Conservation (phyloP, 1,140 invertebrate species). For the Asobara japonica region DNA sequence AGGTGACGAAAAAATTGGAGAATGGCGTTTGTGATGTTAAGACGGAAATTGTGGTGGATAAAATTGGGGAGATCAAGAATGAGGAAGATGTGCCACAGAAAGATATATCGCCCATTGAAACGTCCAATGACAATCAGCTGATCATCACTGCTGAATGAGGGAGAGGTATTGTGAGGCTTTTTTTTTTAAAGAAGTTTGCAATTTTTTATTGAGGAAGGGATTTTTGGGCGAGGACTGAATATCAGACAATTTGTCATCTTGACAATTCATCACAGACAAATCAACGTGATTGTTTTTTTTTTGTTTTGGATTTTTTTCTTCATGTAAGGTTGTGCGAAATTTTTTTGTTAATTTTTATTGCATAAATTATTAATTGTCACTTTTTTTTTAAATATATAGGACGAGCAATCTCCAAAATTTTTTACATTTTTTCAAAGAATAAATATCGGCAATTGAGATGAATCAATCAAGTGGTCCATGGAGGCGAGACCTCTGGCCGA, state of each 20-base stretch:
- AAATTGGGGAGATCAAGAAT: constrained; percentile 27
- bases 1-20: constrained; percentile 50
- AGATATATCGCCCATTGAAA: constrained; percentile 55
- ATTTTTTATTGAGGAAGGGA: too few relatives aligned
- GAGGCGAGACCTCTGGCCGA: too few relatives aligned
- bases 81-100: constrained; percentile 60
- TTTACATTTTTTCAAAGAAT: too few relatives aligned
- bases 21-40: constrained; percentile 53
- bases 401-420: too few relatives aligned
- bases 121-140: constrained; percentile 60
- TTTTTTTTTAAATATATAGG: too few relatives aligned
- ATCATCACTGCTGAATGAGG: constrained; percentile 60
- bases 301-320: too few relatives aligned
- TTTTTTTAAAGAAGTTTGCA: neutral
- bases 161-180: constrained; percentile 23
- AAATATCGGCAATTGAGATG: too few relatives aligned
- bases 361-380: too few relatives aligned
- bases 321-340: too few relatives aligned
- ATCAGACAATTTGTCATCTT: neutral
- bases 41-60: constrained; percentile 34
- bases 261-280: constrained; percentile 32
- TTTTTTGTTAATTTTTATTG: too few relatives aligned
- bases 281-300: constrained; percentile 33
- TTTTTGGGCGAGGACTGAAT: neutral
- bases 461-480: too few relatives aligned